Evolutionary conservation across 2,888 invertebrate genomes (phyloP).

Genomic region (Apamea monoglypha): DNA sequence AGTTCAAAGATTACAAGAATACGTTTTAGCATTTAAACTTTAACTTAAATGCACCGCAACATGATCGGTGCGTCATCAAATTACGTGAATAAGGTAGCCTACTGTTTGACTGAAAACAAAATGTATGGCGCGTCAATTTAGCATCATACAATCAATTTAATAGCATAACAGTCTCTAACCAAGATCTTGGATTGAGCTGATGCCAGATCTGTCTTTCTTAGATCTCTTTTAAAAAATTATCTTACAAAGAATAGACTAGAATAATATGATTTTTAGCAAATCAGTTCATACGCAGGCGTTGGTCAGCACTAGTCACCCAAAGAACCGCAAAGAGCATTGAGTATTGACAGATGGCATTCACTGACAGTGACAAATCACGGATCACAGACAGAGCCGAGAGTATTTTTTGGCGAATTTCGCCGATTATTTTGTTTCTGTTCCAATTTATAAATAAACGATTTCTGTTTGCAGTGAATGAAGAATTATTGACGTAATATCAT

Average conservation of each 20-base stretch:
- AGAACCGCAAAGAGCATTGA: too few species aligned
- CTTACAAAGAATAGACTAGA: too few species aligned
- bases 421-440: conserved; percentile 25
- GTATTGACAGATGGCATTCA: neutral
- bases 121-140: neutral
- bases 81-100: neutral
- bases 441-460: conserved; percentile 21
- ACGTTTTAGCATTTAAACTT: too few species aligned
- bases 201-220: neutral
- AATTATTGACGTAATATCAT: conserved; percentile 9
- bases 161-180: neutral
- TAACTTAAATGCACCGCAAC: too few species aligned
- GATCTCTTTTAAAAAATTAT: neutral
- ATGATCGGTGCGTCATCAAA: neutral
- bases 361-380: conserved; percentile 14
- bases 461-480: conserved; percentile 28
- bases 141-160: neutral
- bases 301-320: neutral
- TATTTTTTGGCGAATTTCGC: conserved; percentile 35
- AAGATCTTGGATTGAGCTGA: neutral
- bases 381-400: neutral
- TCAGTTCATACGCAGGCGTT: neutral
- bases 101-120: neutral
- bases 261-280: too few species aligned
- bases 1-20: too few species aligned